Evolutionary conservation across 2,888 invertebrate species (phyloP).

Genomic region (Rotaria magnacalcarata): DNA sequence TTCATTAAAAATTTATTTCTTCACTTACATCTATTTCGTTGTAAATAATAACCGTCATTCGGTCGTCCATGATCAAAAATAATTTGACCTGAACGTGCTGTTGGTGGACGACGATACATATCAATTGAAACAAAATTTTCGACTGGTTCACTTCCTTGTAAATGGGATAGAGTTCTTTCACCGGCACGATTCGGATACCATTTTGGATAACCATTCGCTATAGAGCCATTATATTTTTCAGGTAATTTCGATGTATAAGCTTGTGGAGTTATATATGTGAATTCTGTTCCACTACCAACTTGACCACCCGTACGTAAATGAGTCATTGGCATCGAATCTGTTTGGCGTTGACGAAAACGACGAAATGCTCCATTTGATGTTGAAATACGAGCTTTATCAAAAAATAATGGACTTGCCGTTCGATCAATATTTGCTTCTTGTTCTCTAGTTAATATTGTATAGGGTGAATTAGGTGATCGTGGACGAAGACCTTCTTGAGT

Average conservation of each 20-base stretch:
- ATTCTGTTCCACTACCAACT: constrained; percentile 49
- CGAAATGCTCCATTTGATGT: constrained; percentile 49
- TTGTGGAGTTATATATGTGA: constrained; percentile 53
- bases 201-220: constrained; percentile 53
- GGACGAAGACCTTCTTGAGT: constrained; percentile 49
- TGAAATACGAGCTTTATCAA: constrained; percentile 33
- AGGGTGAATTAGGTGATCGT: constrained; percentile 55
- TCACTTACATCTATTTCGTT: constrained; percentile 55
- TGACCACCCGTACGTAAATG: constrained; percentile 51
- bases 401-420: constrained; percentile 48
- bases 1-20: too few relatives aligned
- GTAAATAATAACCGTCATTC: constrained; percentile 56
- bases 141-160: constrained; percentile 51
- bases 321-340: constrained; percentile 51
- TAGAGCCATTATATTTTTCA: constrained; percentile 53
- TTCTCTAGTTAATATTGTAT: constrained; percentile 54
- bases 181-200: constrained; percentile 58
- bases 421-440: constrained; percentile 53
- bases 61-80: constrained; percentile 57
- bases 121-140: constrained; percentile 56
- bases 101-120: constrained; percentile 55
- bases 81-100: constrained; percentile 54
- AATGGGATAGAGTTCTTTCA: constrained; percentile 47
- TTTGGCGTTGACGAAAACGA: constrained; percentile 51
- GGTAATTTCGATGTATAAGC: constrained; percentile 51